Conservation (phyloP, 1,140 invertebrate species). For the Phenacoccus solenopsis region DNA sequence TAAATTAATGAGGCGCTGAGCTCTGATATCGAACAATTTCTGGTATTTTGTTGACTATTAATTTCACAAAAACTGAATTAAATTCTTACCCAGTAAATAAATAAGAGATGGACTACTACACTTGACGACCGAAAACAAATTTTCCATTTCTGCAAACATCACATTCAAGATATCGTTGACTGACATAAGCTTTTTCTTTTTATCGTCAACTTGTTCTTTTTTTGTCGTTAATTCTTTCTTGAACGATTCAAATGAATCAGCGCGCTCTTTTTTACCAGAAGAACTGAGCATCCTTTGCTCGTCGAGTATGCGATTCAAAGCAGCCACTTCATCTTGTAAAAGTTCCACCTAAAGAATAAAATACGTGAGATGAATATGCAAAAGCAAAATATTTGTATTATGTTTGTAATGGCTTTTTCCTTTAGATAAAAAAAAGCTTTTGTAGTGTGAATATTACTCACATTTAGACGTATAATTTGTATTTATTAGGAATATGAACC, state of each 20-base stretch:
- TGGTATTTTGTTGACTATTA: too few species aligned
- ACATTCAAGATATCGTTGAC: not conserved
- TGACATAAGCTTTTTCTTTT: not conserved
- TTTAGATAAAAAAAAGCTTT: not conserved
- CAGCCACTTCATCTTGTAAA: not conserved
- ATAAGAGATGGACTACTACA: not conserved
- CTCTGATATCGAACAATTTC: too few species aligned
- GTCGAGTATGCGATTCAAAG: not conserved
- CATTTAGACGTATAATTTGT: not conserved
- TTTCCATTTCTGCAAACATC: slow-evolving; percentile 3
- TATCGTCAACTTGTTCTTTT: not conserved
- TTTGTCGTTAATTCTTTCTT: not conserved
- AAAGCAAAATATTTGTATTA: not conserved
- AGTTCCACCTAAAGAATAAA: not conserved
- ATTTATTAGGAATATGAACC: not conserved
- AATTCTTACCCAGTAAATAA: not conserved
- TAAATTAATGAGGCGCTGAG: too few species aligned
- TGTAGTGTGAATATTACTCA: not conserved
- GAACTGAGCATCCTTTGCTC: not conserved
- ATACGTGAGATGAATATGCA: not conserved
- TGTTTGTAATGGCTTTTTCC: not conserved
- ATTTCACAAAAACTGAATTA: too few species aligned
- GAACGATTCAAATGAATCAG: not conserved
- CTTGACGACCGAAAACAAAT: not conserved
- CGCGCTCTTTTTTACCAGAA: not conserved